Conservation (phyloP, 2,888 invertebrate genomes). For the Papilio elwesi region DNA sequence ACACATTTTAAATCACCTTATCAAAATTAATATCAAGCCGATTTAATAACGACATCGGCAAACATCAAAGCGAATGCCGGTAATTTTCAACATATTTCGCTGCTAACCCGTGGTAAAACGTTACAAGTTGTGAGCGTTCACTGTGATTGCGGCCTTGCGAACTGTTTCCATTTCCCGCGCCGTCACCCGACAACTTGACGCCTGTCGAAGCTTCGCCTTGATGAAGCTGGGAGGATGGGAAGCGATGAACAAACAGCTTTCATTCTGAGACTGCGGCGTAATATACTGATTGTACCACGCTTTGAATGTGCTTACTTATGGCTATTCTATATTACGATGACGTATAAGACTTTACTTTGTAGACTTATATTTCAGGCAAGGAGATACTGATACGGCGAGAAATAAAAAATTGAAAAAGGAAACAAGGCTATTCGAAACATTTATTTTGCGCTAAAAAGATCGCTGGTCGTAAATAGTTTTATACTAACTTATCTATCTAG, state of each 20-base stretch:
- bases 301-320: background rate
- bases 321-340: no score
- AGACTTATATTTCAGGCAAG: no score
- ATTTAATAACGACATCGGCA: background rate
- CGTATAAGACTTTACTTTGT: no score
- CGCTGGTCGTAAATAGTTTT: no score
- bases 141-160: constrained; percentile 69
- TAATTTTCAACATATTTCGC: constrained; percentile 8
- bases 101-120: constrained; percentile 12
- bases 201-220: constrained; percentile 68
- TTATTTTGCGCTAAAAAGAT: no score
- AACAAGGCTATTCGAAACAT: no score
- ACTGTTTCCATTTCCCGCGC: constrained; percentile 56
- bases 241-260: constrained; percentile 25
- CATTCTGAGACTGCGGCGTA: constrained; percentile 3
- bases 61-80: constrained; percentile 4
- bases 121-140: constrained; percentile 47
- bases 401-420: no score
- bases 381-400: no score
- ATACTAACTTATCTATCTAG: no score
- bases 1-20: background rate
- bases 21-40: constrained; percentile 1
- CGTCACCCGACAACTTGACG: constrained; percentile 57
- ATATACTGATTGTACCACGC: constrained; percentile 5
- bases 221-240: constrained; percentile 56